Percentiles rank a stretch among this genome's conserved stretches.
Conservation (phyloP, 2,888 invertebrate species). For the Eilema griseolum region DNA sequence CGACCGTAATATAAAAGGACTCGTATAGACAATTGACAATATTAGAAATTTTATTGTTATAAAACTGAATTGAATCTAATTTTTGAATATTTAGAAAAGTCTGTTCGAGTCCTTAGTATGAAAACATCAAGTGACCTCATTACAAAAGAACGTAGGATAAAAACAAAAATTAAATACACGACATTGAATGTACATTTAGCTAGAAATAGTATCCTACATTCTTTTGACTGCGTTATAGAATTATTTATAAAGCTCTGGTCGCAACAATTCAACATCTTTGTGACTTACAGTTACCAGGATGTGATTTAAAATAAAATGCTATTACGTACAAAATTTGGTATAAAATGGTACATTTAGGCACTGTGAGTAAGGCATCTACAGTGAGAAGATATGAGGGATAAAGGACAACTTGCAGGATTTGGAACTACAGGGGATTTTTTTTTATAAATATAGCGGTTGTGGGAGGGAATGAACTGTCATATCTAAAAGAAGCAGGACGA, state of each 20-base stretch:
- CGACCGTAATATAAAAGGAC: constrained; percentile 27
- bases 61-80: constrained; percentile 3
- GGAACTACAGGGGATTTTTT: constrained; percentile 18
- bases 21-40: constrained; percentile 10
- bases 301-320: constrained; percentile 80
- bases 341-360: constrained; percentile 89
- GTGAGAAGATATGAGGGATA: constrained; percentile 88
- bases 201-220: constrained; percentile 35
- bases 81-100: constrained; percentile 8
- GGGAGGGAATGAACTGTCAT: constrained; percentile 22
- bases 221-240: constrained; percentile 36
- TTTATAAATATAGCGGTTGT: constrained; percentile 7
- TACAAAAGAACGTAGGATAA: constrained; percentile 44
- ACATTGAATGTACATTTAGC: constrained; percentile 45
- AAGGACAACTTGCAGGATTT: constrained; percentile 15
- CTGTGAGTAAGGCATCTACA: constrained; percentile 95
- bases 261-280: constrained; percentile 67
- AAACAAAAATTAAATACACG: constrained; percentile 35
- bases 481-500: constrained; percentile 37
- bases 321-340: constrained; percentile 83
- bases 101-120: constrained; percentile 28
- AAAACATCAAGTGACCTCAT: neutral
- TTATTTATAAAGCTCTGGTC: constrained; percentile 56
- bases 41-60: constrained; percentile 7
- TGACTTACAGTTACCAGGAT: constrained; percentile 76